Evolutionary conservation across 2,797 vertebrate genomes (phyloP).

Genomic region (Pseudochromis fuscus): DNA sequence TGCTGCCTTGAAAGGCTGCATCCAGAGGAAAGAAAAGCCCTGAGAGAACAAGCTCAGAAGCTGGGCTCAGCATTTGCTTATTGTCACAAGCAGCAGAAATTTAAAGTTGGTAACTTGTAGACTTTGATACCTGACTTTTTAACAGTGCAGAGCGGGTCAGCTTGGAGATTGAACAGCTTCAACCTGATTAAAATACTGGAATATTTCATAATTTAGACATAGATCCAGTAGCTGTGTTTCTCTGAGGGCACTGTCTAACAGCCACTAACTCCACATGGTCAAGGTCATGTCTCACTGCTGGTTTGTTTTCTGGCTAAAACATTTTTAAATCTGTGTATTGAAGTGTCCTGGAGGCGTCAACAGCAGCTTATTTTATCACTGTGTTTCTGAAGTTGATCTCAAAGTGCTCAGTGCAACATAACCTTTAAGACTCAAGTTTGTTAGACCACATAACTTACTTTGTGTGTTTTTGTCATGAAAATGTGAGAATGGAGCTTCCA

Average conservation of each 20-base stretch:
- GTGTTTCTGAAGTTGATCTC: too few species aligned
- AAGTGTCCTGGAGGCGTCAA: too few species aligned
- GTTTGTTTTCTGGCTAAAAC: too few species aligned
- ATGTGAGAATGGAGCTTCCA: too few species aligned
- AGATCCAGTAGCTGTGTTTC: background rate
- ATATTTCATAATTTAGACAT: background rate
- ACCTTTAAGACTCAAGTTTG: too few species aligned
- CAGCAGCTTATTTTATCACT: too few species aligned
- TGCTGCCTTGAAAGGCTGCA: constrained; percentile 37
- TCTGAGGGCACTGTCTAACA: background rate
- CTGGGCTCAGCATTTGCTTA: constrained; percentile 25
- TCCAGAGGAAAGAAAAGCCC: background rate
- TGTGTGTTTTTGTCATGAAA: too few species aligned
- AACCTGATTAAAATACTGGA: background rate
- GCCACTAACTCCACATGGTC: too few species aligned
- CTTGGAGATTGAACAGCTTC: constrained; percentile 13
- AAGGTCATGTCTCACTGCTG: too few species aligned
- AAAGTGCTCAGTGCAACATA: too few species aligned
- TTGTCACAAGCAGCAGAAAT: constrained; percentile 29
- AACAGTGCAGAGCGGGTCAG: constrained; percentile 12
- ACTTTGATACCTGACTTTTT: constrained; percentile 36
- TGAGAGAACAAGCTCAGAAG: constrained; percentile 8
- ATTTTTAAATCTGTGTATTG: too few species aligned
- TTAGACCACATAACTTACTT: too few species aligned
- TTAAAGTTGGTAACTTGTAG: constrained; percentile 34